Evolutionary conservation across 2,888 invertebrate genomes (phyloP).

Genomic region (Coelinius sp.): DNA sequence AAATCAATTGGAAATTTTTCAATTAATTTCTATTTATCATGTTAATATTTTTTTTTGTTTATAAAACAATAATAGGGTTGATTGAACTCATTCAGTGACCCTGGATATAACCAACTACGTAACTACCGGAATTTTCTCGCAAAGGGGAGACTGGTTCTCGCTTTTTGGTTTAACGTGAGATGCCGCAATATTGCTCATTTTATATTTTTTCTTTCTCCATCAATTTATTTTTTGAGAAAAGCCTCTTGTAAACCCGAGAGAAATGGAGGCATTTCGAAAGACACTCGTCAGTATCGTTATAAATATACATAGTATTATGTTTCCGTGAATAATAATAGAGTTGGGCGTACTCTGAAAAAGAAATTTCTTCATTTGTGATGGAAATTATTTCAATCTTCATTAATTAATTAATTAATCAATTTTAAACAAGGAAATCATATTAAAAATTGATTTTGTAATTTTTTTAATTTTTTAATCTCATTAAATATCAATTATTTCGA

Average conservation of each 20-base stretch:
- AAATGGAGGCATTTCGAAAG: neutral
- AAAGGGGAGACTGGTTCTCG: constrained; percentile 16
- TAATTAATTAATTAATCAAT: neutral
- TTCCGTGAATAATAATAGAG: constrained; percentile 22
- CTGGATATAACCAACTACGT: constrained; percentile 7
- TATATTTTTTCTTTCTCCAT: neutral
- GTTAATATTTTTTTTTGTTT: neutral
- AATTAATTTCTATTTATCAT: neutral
- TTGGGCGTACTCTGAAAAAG: constrained; percentile 2
- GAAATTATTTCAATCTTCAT: too few species aligned
- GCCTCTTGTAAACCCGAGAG: neutral
- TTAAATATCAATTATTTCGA: too few species aligned
- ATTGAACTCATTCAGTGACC: constrained; percentile 20
- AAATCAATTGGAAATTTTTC: neutral
- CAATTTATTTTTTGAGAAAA: neutral
- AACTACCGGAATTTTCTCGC: constrained; percentile 27
- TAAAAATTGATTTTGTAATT: too few species aligned
- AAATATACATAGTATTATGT: constrained; percentile 20
- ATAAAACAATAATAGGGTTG: constrained; percentile 19
- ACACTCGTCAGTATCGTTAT: neutral
- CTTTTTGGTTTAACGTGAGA: constrained; percentile 2
- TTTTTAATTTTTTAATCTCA: neutral
- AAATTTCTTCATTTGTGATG: neutral
- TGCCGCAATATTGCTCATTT: constrained; percentile 1
- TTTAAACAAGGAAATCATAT: too few species aligned